A percentile compares a stretch with the other conserved stretches of the same genome.
Evolutionary conservation across 2,888 invertebrate genomes (phyloP).

Genomic region (Timema cristinae): DNA sequence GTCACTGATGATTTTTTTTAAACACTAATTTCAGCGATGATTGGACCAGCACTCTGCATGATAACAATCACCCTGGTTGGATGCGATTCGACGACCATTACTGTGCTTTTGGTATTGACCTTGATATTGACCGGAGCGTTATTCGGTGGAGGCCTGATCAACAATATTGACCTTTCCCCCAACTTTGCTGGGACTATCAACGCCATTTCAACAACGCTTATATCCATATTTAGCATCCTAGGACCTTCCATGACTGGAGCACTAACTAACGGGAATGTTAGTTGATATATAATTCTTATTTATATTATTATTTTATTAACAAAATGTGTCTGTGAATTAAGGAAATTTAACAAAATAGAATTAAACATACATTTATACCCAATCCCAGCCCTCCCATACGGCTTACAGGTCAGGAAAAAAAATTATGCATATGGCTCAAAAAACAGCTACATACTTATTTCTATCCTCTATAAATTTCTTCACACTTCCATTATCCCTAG

Average conservation of each 20-base stretch:
- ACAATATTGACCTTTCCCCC: slow-evolving; percentile 4
- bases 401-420: too few species aligned
- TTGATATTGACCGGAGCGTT: slow-evolving; percentile 7
- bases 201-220: not conserved
- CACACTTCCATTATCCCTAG: too few species aligned
- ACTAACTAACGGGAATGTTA: not conserved
- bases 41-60: slow-evolving; percentile 12
- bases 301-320: too few species aligned
- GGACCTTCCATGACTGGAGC: not conserved
- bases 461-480: too few species aligned
- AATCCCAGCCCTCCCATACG: too few species aligned
- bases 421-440: too few species aligned
- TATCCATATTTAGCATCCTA: not conserved
- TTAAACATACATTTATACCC: too few species aligned
- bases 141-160: slow-evolving; percentile 7
- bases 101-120: slow-evolving; percentile 15
- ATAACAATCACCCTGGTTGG: slow-evolving; percentile 16
- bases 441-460: too few species aligned
- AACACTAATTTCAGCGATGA: slow-evolving; percentile 5
- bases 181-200: slow-evolving; percentile 6
- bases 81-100: slow-evolving; percentile 12
- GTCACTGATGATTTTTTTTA: too few species aligned
- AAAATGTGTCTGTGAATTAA: too few species aligned
- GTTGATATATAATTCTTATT: not conserved
- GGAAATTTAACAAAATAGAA: too few species aligned